Percentiles rank a stretch among this genome's conserved stretches.
Evolutionary conservation across 1,140 invertebrate genomes (phyloP).

Genomic region (Papilio dardanus): DNA sequence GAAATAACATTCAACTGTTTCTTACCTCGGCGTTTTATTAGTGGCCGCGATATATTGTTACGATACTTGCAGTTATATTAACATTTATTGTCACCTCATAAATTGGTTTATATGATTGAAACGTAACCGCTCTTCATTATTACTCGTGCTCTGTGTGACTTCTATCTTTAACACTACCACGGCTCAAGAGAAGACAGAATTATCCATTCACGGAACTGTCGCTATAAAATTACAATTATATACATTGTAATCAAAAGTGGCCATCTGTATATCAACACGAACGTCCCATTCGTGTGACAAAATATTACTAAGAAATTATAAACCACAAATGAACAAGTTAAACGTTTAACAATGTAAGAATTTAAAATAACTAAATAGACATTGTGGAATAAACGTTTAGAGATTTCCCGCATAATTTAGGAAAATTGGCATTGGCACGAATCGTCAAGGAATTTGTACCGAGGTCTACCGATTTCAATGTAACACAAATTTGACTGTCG

Average conservation of each 20-base stretch:
- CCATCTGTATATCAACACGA: not conserved
- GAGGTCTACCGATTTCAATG: not conserved
- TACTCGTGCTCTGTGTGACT: too few relatives aligned
- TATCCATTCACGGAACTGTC: too few relatives aligned
- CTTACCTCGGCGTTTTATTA: slow-evolving; percentile 65
- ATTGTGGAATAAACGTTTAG: not conserved
- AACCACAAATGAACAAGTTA: not conserved
- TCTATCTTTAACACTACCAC: too few relatives aligned
- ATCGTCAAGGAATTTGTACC: slow-evolving; percentile 5
- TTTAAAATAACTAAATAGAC: not conserved
- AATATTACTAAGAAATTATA: not conserved
- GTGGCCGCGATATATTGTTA: slow-evolving; percentile 54
- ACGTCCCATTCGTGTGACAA: not conserved
- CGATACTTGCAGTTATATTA: slow-evolving; percentile 41
- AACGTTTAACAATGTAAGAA: not conserved
- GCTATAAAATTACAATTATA: too few relatives aligned
- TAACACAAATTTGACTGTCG: not conserved
- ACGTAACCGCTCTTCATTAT: too few relatives aligned
- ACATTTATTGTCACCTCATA: not conserved
- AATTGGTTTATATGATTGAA: not conserved
- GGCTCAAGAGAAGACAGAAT: too few relatives aligned
- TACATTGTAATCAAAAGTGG: slow-evolving; percentile 4
- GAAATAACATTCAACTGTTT: slow-evolving; percentile 71
- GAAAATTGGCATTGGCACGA: slow-evolving; percentile 12
- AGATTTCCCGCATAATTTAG: not conserved